phyloP scores from a whole-genome alignment of 1,140 invertebrate genomes.

The Papilio machaon region DNA sequence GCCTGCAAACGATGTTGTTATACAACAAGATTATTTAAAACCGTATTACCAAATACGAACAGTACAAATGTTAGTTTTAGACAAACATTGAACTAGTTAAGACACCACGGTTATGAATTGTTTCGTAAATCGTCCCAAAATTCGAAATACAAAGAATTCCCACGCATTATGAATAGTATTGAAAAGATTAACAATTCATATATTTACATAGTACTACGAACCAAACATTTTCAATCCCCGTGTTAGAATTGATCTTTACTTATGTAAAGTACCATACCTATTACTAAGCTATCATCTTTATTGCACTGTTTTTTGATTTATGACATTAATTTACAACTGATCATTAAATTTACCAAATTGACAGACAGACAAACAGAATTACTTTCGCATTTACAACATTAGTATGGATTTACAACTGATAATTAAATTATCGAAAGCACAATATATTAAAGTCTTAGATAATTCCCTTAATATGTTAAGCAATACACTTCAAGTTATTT shows the following conservation, averaged over 20 bases:
- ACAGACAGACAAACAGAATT: too few relatives aligned
- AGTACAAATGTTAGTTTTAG: neutral
- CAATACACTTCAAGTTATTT: neutral
- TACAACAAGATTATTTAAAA: constrained; percentile 1
- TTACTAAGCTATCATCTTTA: neutral
- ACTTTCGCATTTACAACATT: too few relatives aligned
- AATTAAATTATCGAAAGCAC: neutral
- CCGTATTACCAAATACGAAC: constrained; percentile 2
- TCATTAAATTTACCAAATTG: neutral
- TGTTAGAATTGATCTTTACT: constrained; percentile 61
- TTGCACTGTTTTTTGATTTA: neutral
- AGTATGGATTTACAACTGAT: too few relatives aligned
- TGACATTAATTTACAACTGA: neutral
- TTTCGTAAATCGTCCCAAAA: constrained; percentile 9
- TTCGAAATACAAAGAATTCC: constrained; percentile 47
- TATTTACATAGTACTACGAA: constrained; percentile 41
- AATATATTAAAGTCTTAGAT: neutral
- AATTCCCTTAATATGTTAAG: neutral
- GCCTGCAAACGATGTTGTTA: neutral
- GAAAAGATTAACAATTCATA: constrained; percentile 53
- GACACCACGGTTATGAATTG: neutral
- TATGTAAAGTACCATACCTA: constrained; percentile 37
- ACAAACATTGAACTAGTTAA: constrained; percentile 23
- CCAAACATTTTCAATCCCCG: constrained; percentile 53
- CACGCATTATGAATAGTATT: constrained; percentile 43